These are phyloP conservation scores for Andrena praecox DNA, from an alignment of 2,888 invertebrate species.

Conservation along the genomic window DNA sequence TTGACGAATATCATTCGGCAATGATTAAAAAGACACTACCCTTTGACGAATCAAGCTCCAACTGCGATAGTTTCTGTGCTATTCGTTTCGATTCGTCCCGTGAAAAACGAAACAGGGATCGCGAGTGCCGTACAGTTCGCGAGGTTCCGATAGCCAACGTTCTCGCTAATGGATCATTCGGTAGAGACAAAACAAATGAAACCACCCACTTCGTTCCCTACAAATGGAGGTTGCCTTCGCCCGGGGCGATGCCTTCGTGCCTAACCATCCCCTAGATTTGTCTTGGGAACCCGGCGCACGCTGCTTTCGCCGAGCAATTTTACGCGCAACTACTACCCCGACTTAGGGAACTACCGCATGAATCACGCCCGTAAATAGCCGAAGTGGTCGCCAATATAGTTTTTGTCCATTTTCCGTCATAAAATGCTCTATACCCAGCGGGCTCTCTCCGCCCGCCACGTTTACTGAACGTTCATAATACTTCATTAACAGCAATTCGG, in stretches of 20 bases:
- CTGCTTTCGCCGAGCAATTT: slow-evolving; percentile 59
- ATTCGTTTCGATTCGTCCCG: neutral
- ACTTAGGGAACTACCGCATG: slow-evolving; percentile 44
- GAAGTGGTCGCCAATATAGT: neutral
- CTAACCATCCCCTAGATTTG: slow-evolving; percentile 55
- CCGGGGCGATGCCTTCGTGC: slow-evolving; percentile 41
- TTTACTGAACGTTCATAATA: neutral
- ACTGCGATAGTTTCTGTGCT: neutral
- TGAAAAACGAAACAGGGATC: slow-evolving; percentile 41
- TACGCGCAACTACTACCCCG: slow-evolving; percentile 30
- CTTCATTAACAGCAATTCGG: neutral
- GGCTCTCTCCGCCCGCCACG: too few species aligned
- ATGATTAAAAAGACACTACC: neutral
- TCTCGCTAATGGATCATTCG: slow-evolving; percentile 71
- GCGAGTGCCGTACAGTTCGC: slow-evolving; percentile 25
- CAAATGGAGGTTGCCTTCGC: slow-evolving; percentile 54
- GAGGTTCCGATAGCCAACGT: slow-evolving; percentile 60
- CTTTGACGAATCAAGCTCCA: neutral
- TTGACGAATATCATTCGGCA: too few species aligned
- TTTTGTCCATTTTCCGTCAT: neutral
- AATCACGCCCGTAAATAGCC: slow-evolving; percentile 28
- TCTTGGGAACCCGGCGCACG: slow-evolving; percentile 49
- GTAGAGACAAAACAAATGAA: slow-evolving; percentile 68
- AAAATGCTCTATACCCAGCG: neutral
- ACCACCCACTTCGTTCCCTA: slow-evolving; percentile 42